Conservation (phyloP, 2,888 invertebrate species). For the Deilephila elpenor region DNA sequence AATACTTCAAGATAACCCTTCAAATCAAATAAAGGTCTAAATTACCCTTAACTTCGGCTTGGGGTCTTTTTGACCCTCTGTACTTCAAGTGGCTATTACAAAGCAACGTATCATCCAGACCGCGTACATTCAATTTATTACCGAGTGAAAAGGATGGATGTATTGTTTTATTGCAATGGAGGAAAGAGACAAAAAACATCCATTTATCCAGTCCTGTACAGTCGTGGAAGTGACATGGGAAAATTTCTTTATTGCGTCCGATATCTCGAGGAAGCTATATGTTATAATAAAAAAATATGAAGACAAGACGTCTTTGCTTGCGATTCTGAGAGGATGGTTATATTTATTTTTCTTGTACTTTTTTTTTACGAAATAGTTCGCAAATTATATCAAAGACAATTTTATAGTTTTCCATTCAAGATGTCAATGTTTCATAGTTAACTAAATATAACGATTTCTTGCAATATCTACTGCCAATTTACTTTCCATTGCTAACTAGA, state of each 20-base stretch:
- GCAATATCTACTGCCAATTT: too few species aligned
- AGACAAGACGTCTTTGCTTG: neutral
- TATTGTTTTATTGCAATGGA: constrained; percentile 20
- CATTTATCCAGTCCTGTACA: constrained; percentile 34
- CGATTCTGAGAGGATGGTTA: neutral
- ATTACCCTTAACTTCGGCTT: constrained; percentile 29
- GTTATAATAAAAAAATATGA: constrained; percentile 9
- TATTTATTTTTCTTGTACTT: constrained; percentile 4
- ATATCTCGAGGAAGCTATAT: constrained; percentile 23
- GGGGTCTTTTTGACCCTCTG: constrained; percentile 36
- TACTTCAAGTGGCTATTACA: constrained; percentile 42
- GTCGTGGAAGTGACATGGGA: constrained; percentile 47
- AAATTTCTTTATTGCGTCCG: constrained; percentile 42
- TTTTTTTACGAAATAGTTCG: neutral
- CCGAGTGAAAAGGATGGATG: constrained; percentile 22
- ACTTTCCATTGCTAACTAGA: too few species aligned
- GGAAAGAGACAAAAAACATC: constrained; percentile 41
- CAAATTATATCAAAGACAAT: neutral
- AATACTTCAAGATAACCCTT: constrained; percentile 6
- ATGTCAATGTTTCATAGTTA: too few species aligned
- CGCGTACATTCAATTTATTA: constrained; percentile 31
- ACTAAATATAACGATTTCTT: too few species aligned
- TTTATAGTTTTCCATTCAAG: neutral
- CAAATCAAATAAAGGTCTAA: constrained; percentile 22
- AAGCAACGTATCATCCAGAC: constrained; percentile 29